Evolutionary conservation across 2,797 vertebrate genomes (phyloP).

Genomic region (Platyrinchus mystaceus): DNA sequence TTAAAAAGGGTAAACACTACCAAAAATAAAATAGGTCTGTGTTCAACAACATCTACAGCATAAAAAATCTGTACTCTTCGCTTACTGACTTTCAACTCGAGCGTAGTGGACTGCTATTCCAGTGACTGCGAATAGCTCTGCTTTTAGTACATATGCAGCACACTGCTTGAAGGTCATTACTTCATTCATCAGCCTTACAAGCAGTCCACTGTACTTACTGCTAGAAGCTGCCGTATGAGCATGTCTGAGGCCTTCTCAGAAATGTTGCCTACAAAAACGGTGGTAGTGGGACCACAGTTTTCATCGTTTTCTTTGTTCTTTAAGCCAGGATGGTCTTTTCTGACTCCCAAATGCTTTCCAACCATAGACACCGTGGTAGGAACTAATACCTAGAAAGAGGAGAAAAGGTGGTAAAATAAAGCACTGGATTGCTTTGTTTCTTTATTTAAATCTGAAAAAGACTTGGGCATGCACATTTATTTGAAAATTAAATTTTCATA

Average conservation of each 20-base stretch:
- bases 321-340: constrained; percentile 84
- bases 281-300: constrained; percentile 94
- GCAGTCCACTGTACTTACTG: constrained; percentile 79
- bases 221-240: constrained; percentile 95
- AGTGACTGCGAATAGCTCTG: background rate
- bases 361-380: constrained; percentile 88
- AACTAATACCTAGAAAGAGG: constrained; percentile 83
- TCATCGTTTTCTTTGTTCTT: constrained; percentile 88
- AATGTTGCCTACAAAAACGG: constrained; percentile 98
- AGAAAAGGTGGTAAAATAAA: background rate
- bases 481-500: background rate
- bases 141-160: background rate
- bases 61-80: background rate
- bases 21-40: background rate
- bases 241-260: constrained; percentile 98
- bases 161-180: background rate
- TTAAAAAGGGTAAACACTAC: background rate
- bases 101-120: background rate
- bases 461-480: background rate
- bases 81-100: background rate
- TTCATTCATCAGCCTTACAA: background rate
- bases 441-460: background rate
- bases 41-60: background rate
- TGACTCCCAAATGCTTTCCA: constrained; percentile 88
- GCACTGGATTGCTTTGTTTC: background rate